A percentile compares a stretch with the other conserved stretches of the same genome.
These are phyloP conservation scores for Pseudocheirus occidentalis DNA, from an alignment of 2,797 vertebrate genomes.

Conservation along the genomic window DNA sequence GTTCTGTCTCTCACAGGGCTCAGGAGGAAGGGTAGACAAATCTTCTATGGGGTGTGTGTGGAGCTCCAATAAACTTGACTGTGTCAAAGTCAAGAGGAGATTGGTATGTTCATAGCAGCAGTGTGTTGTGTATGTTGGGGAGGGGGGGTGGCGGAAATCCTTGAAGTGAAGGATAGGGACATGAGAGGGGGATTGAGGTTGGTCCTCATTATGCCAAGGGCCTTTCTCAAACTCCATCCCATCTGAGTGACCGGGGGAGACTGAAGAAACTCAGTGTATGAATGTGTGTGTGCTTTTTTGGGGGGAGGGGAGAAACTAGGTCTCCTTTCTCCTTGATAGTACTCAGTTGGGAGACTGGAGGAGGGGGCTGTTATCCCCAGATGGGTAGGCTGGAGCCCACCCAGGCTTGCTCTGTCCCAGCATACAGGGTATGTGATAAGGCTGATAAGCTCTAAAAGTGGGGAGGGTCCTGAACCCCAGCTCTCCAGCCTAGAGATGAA, in stretches of 20 bases:
- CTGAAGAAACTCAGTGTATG: neutral
- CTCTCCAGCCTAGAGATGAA: neutral
- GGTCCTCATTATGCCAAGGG: neutral
- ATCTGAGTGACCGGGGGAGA: neutral
- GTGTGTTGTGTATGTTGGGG: neutral
- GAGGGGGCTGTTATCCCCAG: neutral
- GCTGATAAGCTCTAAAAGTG: slow-evolving; percentile 53
- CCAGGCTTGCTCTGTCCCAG: slow-evolving; percentile 13
- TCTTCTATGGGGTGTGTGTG: neutral
- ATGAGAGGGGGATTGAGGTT: neutral
- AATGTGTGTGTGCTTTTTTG: neutral
- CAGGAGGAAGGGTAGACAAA: neutral
- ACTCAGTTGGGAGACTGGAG: neutral
- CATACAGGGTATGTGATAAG: neutral
- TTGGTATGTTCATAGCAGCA: slow-evolving; percentile 3
- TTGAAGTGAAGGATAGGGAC: neutral
- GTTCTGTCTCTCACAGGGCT: slow-evolving; percentile 27
- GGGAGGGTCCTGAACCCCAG: slow-evolving; percentile 38
- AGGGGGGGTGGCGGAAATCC: neutral
- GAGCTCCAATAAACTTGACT: neutral
- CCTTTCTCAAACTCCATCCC: neutral
- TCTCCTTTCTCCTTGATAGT: slow-evolving; percentile 26
- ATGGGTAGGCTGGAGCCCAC: slow-evolving; percentile 16
- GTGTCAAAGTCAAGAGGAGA: neutral
- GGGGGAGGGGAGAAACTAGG: neutral